Percentiles rank a stretch among this genome's conserved stretches.
phyloP scores from a whole-genome alignment of 2,113 vertebrate genomes.

The Indicator indicator region DNA sequence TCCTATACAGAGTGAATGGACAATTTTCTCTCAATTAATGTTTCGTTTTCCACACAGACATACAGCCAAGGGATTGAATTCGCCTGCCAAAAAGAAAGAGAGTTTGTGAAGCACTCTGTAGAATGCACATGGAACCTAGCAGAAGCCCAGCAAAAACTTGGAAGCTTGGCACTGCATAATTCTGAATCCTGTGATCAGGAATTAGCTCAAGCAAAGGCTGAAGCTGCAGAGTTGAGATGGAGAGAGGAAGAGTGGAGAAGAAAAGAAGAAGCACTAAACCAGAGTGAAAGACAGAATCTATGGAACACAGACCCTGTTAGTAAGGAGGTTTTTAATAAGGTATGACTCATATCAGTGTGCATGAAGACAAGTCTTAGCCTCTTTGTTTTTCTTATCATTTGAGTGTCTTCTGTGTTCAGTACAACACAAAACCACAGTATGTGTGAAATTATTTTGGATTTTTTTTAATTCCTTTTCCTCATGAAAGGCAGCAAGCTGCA shows the following conservation, averaged over 20 bases:
- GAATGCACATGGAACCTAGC: constrained; percentile 92
- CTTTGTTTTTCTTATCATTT: background rate
- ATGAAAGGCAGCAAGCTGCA: background rate
- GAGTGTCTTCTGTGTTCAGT: background rate
- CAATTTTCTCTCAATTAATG: background rate
- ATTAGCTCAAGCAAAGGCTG: constrained; percentile 82
- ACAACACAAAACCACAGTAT: background rate
- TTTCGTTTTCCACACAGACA: constrained; percentile 59
- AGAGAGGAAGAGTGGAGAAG: constrained; percentile 93
- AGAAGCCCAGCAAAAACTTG: constrained; percentile 94
- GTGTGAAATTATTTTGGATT: background rate
- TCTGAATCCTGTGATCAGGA: constrained; percentile 94
- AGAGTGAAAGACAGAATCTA: constrained; percentile 81
- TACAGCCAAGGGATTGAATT: constrained; percentile 84
- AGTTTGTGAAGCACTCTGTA: constrained; percentile 89
- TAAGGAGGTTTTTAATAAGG: constrained; percentile 96
- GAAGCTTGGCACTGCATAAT: constrained; percentile 90
- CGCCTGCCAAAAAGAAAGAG: constrained; percentile 89
- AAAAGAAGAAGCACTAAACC: constrained; percentile 90
- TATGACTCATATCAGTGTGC: constrained; percentile 40
- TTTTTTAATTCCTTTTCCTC: background rate
- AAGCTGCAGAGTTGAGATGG: constrained; percentile 84
- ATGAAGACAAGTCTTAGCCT: background rate
- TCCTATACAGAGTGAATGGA: background rate
- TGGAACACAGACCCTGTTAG: constrained; percentile 82